Percentiles rank a stretch among this genome's conserved stretches.
These are phyloP conservation scores for Mesoclemmys tuberculata DNA, from an alignment of 2,113 vertebrate species.

Conservation along the genomic window DNA sequence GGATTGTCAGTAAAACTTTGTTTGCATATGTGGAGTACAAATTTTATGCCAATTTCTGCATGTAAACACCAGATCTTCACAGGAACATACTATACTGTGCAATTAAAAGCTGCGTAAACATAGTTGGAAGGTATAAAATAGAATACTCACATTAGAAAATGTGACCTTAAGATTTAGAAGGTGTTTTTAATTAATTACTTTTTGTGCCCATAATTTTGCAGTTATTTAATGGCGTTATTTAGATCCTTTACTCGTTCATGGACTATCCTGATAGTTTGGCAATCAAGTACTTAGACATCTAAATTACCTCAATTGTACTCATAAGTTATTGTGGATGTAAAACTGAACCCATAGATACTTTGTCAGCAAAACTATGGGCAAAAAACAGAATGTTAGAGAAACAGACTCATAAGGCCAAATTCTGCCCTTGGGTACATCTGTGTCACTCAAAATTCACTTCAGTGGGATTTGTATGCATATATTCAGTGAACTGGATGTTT, in stretches of 20 bases:
- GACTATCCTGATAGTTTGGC: background rate
- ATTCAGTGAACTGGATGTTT: too few species aligned
- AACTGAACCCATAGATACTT: background rate
- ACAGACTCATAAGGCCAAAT: background rate
- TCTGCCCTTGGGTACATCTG: background rate
- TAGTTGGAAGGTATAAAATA: background rate
- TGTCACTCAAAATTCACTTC: too few species aligned
- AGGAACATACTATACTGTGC: background rate
- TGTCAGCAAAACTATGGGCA: background rate
- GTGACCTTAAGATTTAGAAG: background rate
- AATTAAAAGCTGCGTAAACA: background rate
- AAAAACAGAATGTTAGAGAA: background rate
- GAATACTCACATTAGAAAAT: background rate
- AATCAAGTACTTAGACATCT: background rate
- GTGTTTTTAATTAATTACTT: background rate
- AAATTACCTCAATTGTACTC: background rate
- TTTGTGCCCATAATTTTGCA: background rate
- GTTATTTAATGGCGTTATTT: background rate
- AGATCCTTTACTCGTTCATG: background rate
- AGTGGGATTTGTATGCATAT: too few species aligned
- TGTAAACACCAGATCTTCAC: background rate
- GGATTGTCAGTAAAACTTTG: background rate
- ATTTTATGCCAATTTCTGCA: background rate
- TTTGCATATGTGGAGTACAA: background rate
- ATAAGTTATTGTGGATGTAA: background rate